Percentiles rank a stretch among this genome's conserved stretches.
Conservation (phyloP, 2,797 vertebrate species). For the Gymnothorax reevesii region DNA sequence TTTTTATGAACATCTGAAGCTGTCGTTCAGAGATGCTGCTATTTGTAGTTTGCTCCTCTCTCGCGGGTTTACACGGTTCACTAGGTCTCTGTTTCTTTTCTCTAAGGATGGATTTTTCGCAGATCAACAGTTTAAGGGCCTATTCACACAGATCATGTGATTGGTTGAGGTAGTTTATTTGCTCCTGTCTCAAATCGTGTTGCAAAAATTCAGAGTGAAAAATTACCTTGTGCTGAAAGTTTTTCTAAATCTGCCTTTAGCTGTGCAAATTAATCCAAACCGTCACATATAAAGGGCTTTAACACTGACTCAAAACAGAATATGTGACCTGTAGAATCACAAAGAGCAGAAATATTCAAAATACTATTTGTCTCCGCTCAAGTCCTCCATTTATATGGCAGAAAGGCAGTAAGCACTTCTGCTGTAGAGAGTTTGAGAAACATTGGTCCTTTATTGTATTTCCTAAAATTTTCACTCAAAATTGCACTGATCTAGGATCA, state of each 20-base stretch:
- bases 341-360: neutral
- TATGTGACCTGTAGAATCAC: neutral
- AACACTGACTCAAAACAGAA: neutral
- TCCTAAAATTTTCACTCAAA: too few species aligned
- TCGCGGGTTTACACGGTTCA: neutral
- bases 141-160: too few species aligned
- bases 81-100: neutral
- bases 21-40: neutral
- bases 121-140: conserved; percentile 9
- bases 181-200: too few species aligned
- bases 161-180: too few species aligned
- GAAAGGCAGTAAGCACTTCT: neutral
- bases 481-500: too few species aligned
- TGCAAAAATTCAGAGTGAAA: too few species aligned
- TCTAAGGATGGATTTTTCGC: neutral
- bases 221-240: too few species aligned
- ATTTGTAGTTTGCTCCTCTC: neutral
- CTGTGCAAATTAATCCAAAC: neutral
- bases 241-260: too few species aligned
- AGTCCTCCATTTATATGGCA: neutral
- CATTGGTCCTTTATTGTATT: too few species aligned
- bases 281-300: conserved; percentile 9
- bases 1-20: neutral
- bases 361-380: neutral
- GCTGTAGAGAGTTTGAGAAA: neutral